Conservation (phyloP, 30 jellyfish, hydroid and myxozoan genomes). For the Pelagia noctiluca region DNA sequence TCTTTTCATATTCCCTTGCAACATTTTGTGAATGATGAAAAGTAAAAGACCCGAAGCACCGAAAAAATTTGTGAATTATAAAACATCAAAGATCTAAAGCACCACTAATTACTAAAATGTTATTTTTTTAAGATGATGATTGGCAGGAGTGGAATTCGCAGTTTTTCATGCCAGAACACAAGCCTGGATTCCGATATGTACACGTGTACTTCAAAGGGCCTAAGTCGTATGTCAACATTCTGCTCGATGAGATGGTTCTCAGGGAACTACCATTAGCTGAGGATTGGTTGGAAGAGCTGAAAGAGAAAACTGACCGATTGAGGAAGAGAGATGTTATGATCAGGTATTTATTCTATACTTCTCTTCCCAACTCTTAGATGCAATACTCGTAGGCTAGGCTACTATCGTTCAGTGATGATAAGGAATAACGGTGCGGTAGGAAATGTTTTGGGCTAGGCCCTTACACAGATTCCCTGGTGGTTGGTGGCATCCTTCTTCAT, state of each 20-base stretch:
- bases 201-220: slow-evolving; percentile 85
- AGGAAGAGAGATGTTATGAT: slow-evolving; percentile 79
- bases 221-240: slow-evolving; percentile 68
- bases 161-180: slow-evolving; percentile 74
- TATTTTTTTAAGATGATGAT: slow-evolving; percentile 60
- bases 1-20: no score
- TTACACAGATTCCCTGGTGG: no score
- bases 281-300: slow-evolving; percentile 69
- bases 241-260: slow-evolving; percentile 77
- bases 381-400: background rate
- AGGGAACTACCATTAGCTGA: slow-evolving; percentile 67
- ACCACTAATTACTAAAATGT: background rate
- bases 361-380: background rate
- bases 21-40: no score
- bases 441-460: no score
- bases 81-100: no score
- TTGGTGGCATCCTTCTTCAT: no score
- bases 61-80: no score
- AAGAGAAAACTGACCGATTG: slow-evolving; percentile 55
- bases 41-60: no score
- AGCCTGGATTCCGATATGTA: slow-evolving; percentile 73
- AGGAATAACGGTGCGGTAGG: no score
- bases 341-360: slow-evolving; percentile 37
- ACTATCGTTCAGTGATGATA: background rate
- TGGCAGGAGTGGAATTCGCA: slow-evolving; percentile 95